Evolutionary conservation across 2,797 vertebrate species (phyloP).

Genomic region (Argentina silus): DNA sequence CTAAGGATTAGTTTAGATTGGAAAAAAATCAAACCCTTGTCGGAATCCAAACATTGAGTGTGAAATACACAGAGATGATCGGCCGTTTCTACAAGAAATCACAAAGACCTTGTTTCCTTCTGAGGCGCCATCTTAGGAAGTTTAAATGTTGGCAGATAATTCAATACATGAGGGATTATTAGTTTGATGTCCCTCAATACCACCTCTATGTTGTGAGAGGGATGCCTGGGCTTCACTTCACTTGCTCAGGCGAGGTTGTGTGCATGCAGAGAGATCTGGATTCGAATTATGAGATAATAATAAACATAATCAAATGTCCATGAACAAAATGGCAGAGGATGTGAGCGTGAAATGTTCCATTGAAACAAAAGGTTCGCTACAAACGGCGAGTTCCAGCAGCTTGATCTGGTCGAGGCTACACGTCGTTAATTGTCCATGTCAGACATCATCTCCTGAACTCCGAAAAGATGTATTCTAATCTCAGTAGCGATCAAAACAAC

Average conservation of each 20-base stretch:
- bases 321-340: not conserved
- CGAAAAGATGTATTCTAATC: constrained; percentile 11
- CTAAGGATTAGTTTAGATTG: constrained; percentile 5
- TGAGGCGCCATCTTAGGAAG: not conserved
- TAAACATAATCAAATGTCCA: no score
- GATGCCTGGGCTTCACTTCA: no score
- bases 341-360: not conserved
- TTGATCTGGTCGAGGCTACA: not conserved
- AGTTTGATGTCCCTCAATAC: no score
- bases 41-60: not conserved
- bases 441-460: constrained; percentile 16
- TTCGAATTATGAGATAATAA: no score
- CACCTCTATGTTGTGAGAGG: no score
- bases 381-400: not conserved
- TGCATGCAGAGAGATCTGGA: no score
- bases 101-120: not conserved
- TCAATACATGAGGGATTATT: no score
- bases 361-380: not conserved
- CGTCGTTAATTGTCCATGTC: constrained; percentile 12
- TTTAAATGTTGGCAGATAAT: not conserved
- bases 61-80: not conserved
- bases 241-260: no score
- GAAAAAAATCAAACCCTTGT: constrained; percentile 3
- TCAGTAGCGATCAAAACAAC: constrained; percentile 20
- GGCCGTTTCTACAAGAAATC: not conserved